Evolutionary conservation across 37 sponge, comb jelly and placozoan species (phyloP).

Genomic region (Ianthella basta): DNA sequence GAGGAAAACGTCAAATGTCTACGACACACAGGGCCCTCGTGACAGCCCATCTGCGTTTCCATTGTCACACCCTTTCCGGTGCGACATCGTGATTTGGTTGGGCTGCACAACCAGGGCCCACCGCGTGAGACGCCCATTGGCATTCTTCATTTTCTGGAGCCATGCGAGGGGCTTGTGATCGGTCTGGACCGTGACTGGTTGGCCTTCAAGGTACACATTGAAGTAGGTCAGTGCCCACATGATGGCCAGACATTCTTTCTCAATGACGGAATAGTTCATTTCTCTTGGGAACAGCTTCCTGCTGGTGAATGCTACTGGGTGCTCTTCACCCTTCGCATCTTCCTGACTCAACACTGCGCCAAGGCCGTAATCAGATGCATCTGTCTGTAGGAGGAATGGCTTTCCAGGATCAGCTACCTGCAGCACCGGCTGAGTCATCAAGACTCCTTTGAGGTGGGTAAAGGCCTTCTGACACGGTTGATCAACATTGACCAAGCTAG

Average conservation of each 20-base stretch:
- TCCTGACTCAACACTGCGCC: conserved; percentile 56
- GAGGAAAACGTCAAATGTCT: too few species aligned
- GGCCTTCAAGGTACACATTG: conserved; percentile 9
- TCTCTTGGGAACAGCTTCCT: conserved; percentile 18
- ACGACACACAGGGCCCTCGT: neutral
- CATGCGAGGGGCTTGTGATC: conserved; percentile 30
- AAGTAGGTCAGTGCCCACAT: neutral
- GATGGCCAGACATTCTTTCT: conserved; percentile 48
- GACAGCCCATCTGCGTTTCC: conserved; percentile 25
- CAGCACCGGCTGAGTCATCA: conserved; percentile 44
- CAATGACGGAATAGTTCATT: conserved; percentile 19
- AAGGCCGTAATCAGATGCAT: conserved; percentile 48
- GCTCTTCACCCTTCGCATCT: conserved; percentile 8
- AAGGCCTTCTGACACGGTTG: conserved; percentile 15
- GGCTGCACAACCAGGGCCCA: neutral
- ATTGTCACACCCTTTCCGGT: neutral
- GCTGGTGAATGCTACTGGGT: conserved; percentile 40
- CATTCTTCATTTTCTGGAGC: conserved; percentile 18
- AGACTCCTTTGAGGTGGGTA: neutral
- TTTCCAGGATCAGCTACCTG: conserved; percentile 29
- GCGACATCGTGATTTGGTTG: neutral
- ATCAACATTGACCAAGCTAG: conserved; percentile 6
- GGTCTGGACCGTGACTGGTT: conserved; percentile 16
- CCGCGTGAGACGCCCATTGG: conserved; percentile 1
- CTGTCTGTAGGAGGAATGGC: conserved; percentile 50